Base-by-base conservation (phyloP, 2,113 vertebrate species). In the Serilophus lunatus region DNA sequence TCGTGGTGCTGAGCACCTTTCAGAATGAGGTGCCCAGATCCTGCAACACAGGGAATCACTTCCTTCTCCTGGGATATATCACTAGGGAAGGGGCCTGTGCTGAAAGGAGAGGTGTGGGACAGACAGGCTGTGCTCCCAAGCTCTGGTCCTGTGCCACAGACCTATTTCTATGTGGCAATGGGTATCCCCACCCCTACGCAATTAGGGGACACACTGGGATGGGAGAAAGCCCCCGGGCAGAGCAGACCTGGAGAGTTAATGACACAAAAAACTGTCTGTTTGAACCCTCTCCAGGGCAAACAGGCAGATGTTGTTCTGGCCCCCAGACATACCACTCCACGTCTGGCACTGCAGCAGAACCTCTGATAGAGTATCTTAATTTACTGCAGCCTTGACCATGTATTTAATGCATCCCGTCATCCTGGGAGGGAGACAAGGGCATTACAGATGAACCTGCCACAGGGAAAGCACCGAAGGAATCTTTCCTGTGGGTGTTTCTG, bases 271-370 rank as follows among this genome's bases (percentile, higher is more conserved):
- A 70, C 61, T 3, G 47, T 25, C 68, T 17, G 84, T 77, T 7
- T 14, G n/a, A 72, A 0, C 18, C 49, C 40, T 64, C 40, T 64
- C 31, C 35, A 40, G 44, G n/a, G 35, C 12, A 68, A 29, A 54
- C 14, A 64, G 42, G 47, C 36, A 79, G 53, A 44, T 9, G 13
- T 10, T 63, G 44, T 77, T 86, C 25, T 59, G 18, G 31, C 15
- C 14, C 35, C 28, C 11, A 31, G n/a, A 44, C 0, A 0, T 40
- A 15, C 29, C 13, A 82, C 12, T 28, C 63, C 38, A 8, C n/a
- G 35, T 45, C 28, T 40, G 33, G 28, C 38, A 16, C 1, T 20
- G 35, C 57, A 54, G 51, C 12, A 13, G 72, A 82, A 64, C 17
- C 72, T n/a, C 44, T 28, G 3, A 12, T 16, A 5, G 66, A 44